These are phyloP conservation scores for Rhagophthalmus giganteus DNA, from an alignment of 2,888 invertebrate species.

Conservation along the genomic window DNA sequence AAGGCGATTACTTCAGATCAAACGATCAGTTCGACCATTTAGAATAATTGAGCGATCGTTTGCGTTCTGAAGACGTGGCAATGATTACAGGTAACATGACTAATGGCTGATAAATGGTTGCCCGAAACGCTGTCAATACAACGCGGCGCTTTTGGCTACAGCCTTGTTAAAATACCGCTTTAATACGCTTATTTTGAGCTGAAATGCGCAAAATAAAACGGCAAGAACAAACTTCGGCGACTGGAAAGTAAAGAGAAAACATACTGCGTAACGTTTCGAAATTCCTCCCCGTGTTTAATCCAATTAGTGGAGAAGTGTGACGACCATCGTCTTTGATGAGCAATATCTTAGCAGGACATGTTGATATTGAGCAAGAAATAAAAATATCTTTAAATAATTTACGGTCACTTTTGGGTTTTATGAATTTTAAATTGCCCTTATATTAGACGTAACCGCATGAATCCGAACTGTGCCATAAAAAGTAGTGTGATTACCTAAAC, in stretches of 20 bases:
- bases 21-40: slow-evolving; percentile 23
- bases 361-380: slow-evolving; percentile 19
- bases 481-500: slow-evolving; percentile 25
- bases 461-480: slow-evolving; percentile 29
- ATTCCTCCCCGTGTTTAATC: too few species aligned
- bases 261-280: too few species aligned
- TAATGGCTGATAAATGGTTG: slow-evolving; percentile 31
- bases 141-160: slow-evolving; percentile 29
- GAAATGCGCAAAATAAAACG: slow-evolving; percentile 22
- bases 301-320: too few species aligned
- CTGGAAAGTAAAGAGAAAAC: too few species aligned
- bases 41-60: slow-evolving; percentile 33
- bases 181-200: slow-evolving; percentile 23
- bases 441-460: slow-evolving; percentile 22
- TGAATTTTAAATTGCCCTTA: slow-evolving; percentile 31
- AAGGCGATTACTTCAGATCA: slow-evolving; percentile 20
- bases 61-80: slow-evolving; percentile 29
- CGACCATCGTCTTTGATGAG: too few species aligned
- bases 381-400: slow-evolving; percentile 29
- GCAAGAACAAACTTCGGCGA: not conserved
- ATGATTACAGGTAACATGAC: slow-evolving; percentile 33
- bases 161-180: slow-evolving; percentile 31
- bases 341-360: slow-evolving; percentile 12
- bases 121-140: slow-evolving; percentile 28
- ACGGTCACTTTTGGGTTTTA: slow-evolving; percentile 26